Evolutionary conservation across 2,113 vertebrate species (phyloP).

Genomic region (Brienomyrus longianalis): DNA sequence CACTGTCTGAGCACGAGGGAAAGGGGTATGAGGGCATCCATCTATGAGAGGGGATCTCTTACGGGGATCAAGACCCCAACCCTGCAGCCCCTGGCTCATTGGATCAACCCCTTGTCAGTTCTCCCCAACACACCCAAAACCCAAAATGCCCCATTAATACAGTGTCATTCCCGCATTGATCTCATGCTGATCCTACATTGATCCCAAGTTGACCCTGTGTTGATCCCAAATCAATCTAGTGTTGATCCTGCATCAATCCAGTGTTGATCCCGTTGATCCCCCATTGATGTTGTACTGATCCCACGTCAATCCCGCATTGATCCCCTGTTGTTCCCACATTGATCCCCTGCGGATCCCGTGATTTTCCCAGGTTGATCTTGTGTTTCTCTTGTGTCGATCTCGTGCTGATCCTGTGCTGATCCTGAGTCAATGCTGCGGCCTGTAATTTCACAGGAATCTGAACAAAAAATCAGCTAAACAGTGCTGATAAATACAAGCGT

Average conservation of each 20-base stretch:
- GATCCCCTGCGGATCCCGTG: not conserved
- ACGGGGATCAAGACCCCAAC: not conserved
- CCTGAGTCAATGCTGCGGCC: not conserved
- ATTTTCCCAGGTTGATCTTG: not conserved
- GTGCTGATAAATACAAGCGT: not conserved
- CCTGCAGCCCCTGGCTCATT: not conserved
- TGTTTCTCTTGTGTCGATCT: not conserved
- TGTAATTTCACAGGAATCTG: not conserved
- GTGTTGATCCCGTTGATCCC: not conserved
- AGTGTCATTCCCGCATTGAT: not conserved
- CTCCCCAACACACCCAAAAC: not conserved
- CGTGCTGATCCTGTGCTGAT: not conserved
- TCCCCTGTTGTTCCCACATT: not conserved
- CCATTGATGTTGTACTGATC: not conserved
- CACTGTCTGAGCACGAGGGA: constrained; percentile 33
- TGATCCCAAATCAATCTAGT: not conserved
- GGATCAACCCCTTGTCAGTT: not conserved
- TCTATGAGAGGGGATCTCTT: not conserved
- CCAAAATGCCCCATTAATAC: not conserved
- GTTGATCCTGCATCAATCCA: not conserved
- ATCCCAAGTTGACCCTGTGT: not conserved
- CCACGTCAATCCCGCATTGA: not conserved
- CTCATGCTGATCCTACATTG: not conserved
- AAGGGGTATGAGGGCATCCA: constrained; percentile 16
- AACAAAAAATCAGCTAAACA: not conserved